Base-by-base conservation (phyloP, 2,888 invertebrate species). In the Brachycybe producta region DNA sequence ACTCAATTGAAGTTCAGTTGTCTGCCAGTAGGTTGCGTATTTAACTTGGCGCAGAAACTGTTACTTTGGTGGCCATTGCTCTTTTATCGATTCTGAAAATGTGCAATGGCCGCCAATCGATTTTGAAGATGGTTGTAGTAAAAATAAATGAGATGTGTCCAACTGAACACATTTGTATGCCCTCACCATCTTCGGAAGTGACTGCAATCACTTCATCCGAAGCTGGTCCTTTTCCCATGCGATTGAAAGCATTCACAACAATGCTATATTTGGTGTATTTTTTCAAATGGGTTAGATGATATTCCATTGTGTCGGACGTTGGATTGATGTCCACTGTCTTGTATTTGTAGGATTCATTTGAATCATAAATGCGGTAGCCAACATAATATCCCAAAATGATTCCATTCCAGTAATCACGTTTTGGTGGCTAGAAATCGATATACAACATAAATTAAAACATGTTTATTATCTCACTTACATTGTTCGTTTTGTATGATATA, bases 101-200 rank as follows among this genome's bases (percentile, higher is more conserved):
- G 35, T 15, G 3, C 35, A 35, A 3, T 7, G 15, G 19, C 35
- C 8, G 35, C 19, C 5, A 7, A 35, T 35, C 19, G 5, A 35
- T 35, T 5, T 36, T 5, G 36, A 11, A 19, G 17, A 19, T 8
- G 5, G n/a, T 28, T 5, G 2, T 8, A 8, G 7, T 13, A 2
- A 5, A 13, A 28, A 43, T 11, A 32, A 11, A 32, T 32, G n/a
- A 32, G 32, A n/a, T 11, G n/a, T n/a, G n/a, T 32, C 32, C 11
- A 32, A 11, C 11, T 32, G 11, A 32, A n/a, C n/a, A n/a, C n/a
- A 32, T 32, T 11, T 11, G 32, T 11, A 32, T n/a, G n/a, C 11
- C 32, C 5, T 44, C 30, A 44, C 67, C 67, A 56, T 67, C 67
- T 51, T 67, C 67, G 21, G 66, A 57, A 0, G 66, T 66, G 46